Evolutionary conservation across 1,140 invertebrate genomes (phyloP), one percentile per base, ranked within the genome.

Genomic region (Zaprionus lachaisei): DNA sequence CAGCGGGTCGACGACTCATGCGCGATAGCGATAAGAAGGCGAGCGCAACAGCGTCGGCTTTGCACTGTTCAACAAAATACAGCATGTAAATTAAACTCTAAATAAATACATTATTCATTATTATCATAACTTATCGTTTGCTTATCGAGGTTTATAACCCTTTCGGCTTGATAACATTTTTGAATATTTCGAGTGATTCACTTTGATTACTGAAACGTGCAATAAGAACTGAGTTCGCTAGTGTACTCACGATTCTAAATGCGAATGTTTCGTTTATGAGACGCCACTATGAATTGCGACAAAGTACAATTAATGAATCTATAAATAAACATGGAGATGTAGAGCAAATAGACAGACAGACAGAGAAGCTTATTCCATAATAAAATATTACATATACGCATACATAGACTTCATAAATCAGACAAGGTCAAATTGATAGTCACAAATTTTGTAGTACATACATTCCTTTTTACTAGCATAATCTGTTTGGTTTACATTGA

Each of bases 1-100:
- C 63, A 34, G 49, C n/a, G 20, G 61, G 22, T 15, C 15, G 31
- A 24, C 20, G 37, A 6, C 4, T 12, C 17, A 17, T 38, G 55
- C 15, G 15, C 5, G 14, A 66, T 67, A 72, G 65, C 62, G 58
- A 67, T 67, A 58, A 66, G 51, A 41, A 11, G 20, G 6, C 31
- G 58, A 20, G 22, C 2, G n/a, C 55, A 44, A 37, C 14, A 34
- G 17, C 7, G 15, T 56, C 37, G 2, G 11, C 47, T n/a, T 20
- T 51, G 11, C 31, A 72, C 22, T 51, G 47, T 26, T n/a, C 17
- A 38, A 31, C 20, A 26, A 22, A 28, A 55, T 17, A 20, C 15
- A 1, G 15, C 11, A 57, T 58, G 24, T 26, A 2, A 58, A 22
- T 38, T 22, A 14, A 58, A 12, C 47, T 1, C 11, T 24, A 51